Conservation (phyloP, 2,797 vertebrate genomes). For the Alauda arvensis region DNA sequence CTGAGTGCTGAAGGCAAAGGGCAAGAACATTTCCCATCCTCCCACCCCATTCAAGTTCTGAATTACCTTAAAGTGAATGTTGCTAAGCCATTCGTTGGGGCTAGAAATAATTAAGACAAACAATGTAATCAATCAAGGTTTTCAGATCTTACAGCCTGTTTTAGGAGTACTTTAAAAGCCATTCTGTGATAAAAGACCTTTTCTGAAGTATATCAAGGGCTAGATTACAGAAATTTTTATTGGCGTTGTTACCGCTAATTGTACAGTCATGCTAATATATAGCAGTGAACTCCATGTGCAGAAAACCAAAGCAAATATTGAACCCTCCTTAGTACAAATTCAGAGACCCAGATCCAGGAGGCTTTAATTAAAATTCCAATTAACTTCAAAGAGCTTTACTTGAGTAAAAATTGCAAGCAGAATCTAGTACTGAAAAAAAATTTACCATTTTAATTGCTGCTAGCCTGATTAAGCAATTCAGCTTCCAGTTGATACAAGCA, state of each 20-base stretch:
- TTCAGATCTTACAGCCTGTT: conserved; percentile 15
- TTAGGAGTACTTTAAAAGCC: conserved; percentile 24
- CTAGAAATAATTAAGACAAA: conserved; percentile 39
- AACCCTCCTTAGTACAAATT: conserved; percentile 39
- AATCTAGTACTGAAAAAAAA: conserved; percentile 18
- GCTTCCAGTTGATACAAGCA: conserved; percentile 30
- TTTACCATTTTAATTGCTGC: conserved; percentile 60
- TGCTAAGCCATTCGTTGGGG: not conserved
- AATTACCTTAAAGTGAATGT: not conserved
- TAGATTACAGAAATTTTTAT: conserved; percentile 39
- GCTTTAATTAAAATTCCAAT: conserved; percentile 59
- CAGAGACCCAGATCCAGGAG: conserved; percentile 34
- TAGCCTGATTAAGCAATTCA: conserved; percentile 13
- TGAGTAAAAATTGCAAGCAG: conserved; percentile 27
- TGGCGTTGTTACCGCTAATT: conserved; percentile 30
- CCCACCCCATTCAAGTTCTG: not conserved
- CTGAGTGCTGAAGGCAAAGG: not conserved
- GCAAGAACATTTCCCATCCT: not conserved
- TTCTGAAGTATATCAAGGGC: conserved; percentile 25
- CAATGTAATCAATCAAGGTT: not conserved
- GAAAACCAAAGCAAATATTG: conserved; percentile 61
- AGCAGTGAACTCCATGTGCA: not conserved
- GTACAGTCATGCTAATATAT: not conserved
- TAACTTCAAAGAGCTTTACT: conserved; percentile 55
- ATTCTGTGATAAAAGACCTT: conserved; percentile 18